phyloP scores from a whole-genome alignment of 1,140 invertebrate species.

The Hypsibius dujardini region DNA sequence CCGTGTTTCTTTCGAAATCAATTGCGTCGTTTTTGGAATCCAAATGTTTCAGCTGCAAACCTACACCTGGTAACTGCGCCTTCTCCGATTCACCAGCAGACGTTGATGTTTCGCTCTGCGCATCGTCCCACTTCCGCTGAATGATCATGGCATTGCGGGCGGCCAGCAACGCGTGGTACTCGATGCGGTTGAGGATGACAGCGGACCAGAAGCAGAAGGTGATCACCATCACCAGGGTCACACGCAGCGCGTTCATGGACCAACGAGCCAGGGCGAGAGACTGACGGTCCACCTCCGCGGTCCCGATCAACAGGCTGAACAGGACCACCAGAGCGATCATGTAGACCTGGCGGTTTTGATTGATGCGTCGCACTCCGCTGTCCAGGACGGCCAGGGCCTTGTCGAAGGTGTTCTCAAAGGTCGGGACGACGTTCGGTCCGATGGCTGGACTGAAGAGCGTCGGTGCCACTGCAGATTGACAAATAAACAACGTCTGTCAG shows the following conservation, averaged over 20 bases:
- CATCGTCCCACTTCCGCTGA: too few relatives aligned
- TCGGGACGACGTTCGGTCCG: not conserved
- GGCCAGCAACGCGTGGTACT: not conserved
- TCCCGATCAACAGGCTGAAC: not conserved
- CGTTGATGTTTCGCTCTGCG: too few relatives aligned
- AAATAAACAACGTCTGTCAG: not conserved
- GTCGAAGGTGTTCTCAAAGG: too few relatives aligned
- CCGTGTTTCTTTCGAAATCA: too few relatives aligned
- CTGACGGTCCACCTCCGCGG: not conserved
- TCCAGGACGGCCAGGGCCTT: not conserved
- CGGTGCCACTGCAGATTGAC: not conserved
- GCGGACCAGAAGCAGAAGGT: not conserved
- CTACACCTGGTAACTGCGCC: too few relatives aligned
- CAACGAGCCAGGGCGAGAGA: not conserved
- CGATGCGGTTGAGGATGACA: not conserved
- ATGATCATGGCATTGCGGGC: not conserved
- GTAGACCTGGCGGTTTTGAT: not conserved
- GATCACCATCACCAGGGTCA: not conserved
- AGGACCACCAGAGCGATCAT: not conserved
- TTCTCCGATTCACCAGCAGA: too few relatives aligned
- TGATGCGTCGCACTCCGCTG: not conserved
- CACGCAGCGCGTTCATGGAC: not conserved
- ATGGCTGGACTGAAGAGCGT: too few relatives aligned
- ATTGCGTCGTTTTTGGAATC: too few relatives aligned
- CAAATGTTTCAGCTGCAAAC: too few relatives aligned